Percentiles rank a stretch among this genome's conserved stretches.
Evolutionary conservation across 2,888 invertebrate genomes (phyloP).

Genomic region (Drosophila imparisetae): DNA sequence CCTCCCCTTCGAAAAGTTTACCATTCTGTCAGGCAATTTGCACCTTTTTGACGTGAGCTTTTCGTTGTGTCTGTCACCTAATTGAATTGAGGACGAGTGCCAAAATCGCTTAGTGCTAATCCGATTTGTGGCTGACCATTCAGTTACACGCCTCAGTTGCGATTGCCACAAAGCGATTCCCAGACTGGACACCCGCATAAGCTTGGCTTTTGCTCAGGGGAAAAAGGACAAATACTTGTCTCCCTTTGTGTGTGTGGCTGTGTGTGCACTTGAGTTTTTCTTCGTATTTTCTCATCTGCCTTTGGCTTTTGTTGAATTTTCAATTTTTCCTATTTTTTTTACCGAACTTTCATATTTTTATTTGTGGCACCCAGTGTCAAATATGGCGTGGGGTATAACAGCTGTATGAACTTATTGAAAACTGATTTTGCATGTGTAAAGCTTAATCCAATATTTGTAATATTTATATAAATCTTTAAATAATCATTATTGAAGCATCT

Average conservation of each 20-base stretch:
- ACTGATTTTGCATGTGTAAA: background rate
- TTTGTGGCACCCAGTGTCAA: conserved; percentile 12
- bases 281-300: conserved; percentile 31
- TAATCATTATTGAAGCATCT: background rate
- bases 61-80: conserved; percentile 59
- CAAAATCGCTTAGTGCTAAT: conserved; percentile 82
- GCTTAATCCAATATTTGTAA: background rate
- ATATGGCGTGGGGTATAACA: conserved; percentile 7
- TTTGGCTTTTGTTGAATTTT: conserved; percentile 61
- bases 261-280: conserved; percentile 63
- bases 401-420: background rate
- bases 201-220: conserved; percentile 57
- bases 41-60: conserved; percentile 51
- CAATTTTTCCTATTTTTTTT: conserved; percentile 46
- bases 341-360: conserved; percentile 49
- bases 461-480: background rate
- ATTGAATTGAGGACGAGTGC: conserved; percentile 81
- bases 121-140: conserved; percentile 82
- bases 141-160: conserved; percentile 80
- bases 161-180: conserved; percentile 27
- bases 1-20: conserved; percentile 6
- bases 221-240: conserved; percentile 59
- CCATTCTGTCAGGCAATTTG: conserved; percentile 47
- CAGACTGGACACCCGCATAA: conserved; percentile 71
- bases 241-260: conserved; percentile 22